phyloP scores from a whole-genome alignment of 2,888 invertebrate genomes.

The Ormyrus thymus region DNA sequence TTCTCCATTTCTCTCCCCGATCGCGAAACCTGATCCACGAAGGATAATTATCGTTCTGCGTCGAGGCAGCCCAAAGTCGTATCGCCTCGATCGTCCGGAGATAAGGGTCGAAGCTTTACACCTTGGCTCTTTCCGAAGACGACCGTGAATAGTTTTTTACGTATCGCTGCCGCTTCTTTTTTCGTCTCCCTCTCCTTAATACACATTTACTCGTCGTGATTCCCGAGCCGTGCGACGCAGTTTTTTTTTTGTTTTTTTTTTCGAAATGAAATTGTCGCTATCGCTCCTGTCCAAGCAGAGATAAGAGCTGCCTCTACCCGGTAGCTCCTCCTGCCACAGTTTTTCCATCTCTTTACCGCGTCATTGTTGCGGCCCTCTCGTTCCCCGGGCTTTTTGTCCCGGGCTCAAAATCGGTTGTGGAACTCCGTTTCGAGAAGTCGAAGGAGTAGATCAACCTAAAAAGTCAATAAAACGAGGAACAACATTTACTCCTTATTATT shows the following conservation, averaged over 20 bases:
- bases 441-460: conserved; percentile 49
- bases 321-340: conserved; percentile 19
- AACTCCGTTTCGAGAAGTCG: conserved; percentile 39
- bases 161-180: background rate
- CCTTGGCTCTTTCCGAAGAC: conserved; percentile 41
- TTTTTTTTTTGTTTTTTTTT: conserved; percentile 29
- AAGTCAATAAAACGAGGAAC: conserved; percentile 54
- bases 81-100: conserved; percentile 53
- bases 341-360: conserved; percentile 52
- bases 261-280: conserved; percentile 41
- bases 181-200: conserved; percentile 1
- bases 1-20: conserved; percentile 26
- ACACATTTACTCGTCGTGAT: conserved; percentile 35
- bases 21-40: conserved; percentile 57
- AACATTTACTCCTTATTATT: conserved; percentile 56
- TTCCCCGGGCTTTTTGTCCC: conserved; percentile 19
- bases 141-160: conserved; percentile 42
- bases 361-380: conserved; percentile 30
- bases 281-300: conserved; percentile 7
- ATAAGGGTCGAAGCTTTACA: conserved; percentile 55
- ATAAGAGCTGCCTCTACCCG: background rate
- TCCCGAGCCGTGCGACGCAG: conserved; percentile 1
- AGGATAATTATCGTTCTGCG: conserved; percentile 58
- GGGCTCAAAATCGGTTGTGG: conserved; percentile 40
- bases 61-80: conserved; percentile 52